Base-by-base conservation (phyloP, 2,888 invertebrate genomes). In the Tipula vernalis region DNA sequence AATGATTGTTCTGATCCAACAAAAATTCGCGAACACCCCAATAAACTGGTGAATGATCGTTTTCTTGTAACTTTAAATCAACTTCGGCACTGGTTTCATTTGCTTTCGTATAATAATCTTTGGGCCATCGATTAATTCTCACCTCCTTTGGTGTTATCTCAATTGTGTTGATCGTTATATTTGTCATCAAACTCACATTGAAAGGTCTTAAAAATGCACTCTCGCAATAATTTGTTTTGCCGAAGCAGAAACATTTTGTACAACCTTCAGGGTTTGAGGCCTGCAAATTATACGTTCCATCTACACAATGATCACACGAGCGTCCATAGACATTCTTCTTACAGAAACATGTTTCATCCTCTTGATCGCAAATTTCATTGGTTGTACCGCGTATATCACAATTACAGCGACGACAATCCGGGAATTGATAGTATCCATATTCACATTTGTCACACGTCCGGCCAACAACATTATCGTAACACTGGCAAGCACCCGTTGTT, bases 191-290 rank as follows among this genome's bases (percentile, higher is more conserved):
- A 85, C 92, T 91, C 0, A 92, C 90, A 88, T 92, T 91, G 87
- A 90, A 92, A 6, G 90, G 89, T 5, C 90, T 88, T 41, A 96
- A 92, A 88, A 93, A 94, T 0, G 98, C 97, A 88, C 97, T 97
- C 85, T 93, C 92, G 90, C 99, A 99, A 6, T 96, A 93, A 0
- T 95, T 95, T 0, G 98, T 97, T 91, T 97, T 97, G 0, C 98
- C 98, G 90, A 98, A 99, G 90, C 99, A 99, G 94, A 98, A 99
- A 90, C 99, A 99, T 89, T 97, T 96, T 0, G 98, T 98, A 90
- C 99, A 99, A 0, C 99, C 99, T 2, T 96, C 95, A 0, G 96
- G 95, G 91, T 99, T 98, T 87, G 92, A 93, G 1, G 93, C 93
- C 90, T 97, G 96, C 44, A 99, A 92, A 91, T 98, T 96, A 92